Base-by-base conservation (phyloP, 2,113 vertebrate species). In the Thinocorus orbignyianus region DNA sequence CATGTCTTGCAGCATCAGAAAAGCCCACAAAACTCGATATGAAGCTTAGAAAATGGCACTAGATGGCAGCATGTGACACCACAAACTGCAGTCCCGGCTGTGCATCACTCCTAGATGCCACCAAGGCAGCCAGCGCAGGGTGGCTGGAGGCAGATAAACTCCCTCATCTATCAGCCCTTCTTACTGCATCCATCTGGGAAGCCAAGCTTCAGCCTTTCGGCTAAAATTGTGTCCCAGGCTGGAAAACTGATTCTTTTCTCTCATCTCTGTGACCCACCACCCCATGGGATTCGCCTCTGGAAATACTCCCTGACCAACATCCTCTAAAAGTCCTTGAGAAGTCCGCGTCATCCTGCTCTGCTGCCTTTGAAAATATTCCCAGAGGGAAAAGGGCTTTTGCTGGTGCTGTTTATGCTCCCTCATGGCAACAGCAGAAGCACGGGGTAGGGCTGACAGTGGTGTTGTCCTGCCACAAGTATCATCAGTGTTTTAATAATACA, bases 61-160 rank as follows among this genome's bases (percentile, higher is more conserved):
- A 98, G 98, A 88, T 98, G 98, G 98, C 98, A 98, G 98, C 95
- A 98, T 85, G 92, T 88, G 88, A 97, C 95, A 92, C 65, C 57
- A 69, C 81, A 98, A 97, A 33, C 51, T 41, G 55, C 4, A 4
- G 30, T 31, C 37, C 2, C 1, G 69, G 33, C 10, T n/a, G 76
- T 18, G 51, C 86, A 69, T 73, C 77, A 1, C 41, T 66, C 52
- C 13, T 2, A 26, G 61, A 35, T 62, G 58, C 5, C 62, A 37
- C 61, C 24, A 33, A 88, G 81, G 51, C 55, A 5, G 10, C 20
- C 64, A 55, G 82, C 11, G 6, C 2, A 0, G 39, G 41, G 60
- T 6, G 58, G 55, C 30, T 85, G 76, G 33, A 30, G 85, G 10
- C 25, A 68, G 10, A 81, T 17, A 3, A 2, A 16, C 11, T 51